Evolutionary conservation across 2,888 invertebrate genomes (phyloP).

Genomic region (Chaetogeoica ovagalla): DNA sequence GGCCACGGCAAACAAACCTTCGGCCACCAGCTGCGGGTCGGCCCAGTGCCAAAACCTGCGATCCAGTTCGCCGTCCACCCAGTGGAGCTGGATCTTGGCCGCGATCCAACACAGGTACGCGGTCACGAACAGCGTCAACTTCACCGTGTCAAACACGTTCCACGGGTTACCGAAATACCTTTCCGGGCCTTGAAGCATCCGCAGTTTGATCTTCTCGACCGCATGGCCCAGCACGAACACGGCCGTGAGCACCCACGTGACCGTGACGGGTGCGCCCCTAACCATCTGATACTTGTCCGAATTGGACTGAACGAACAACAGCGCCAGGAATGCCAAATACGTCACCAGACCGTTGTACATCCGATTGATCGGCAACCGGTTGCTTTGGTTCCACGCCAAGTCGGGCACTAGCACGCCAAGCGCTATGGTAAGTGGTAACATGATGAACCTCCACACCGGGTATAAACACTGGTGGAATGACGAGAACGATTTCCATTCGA

Average conservation of each 20-base stretch:
- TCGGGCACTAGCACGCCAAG: background rate
- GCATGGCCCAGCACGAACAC: slow-evolving; percentile 36
- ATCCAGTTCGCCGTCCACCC: slow-evolving; percentile 64
- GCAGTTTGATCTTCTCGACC: slow-evolving; percentile 1
- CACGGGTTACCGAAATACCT: slow-evolving; percentile 66
- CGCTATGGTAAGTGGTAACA: background rate
- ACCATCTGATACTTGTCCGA: slow-evolving; percentile 25
- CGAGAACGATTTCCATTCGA: slow-evolving; percentile 65
- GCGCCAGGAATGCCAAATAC: slow-evolving; percentile 35
- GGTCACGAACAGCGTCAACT: slow-evolving; percentile 65
- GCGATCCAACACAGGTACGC: slow-evolving; percentile 69
- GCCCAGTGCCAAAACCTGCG: slow-evolving; percentile 70
- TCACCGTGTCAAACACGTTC: slow-evolving; percentile 67
- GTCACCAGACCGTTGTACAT: slow-evolving; percentile 44
- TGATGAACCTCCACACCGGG: background rate
- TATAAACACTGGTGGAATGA: slow-evolving; percentile 37
- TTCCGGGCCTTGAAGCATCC: slow-evolving; percentile 60
- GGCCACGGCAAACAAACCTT: slow-evolving; percentile 69
- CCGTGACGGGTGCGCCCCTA: slow-evolving; percentile 28
- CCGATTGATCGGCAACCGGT: slow-evolving; percentile 41
- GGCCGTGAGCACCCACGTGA: background rate
- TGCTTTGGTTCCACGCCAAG: background rate
- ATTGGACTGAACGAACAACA: slow-evolving; percentile 46
- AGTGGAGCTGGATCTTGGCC: slow-evolving; percentile 64
- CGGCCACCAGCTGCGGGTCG: slow-evolving; percentile 69